Base-by-base conservation (phyloP, 1,140 invertebrate species). In the Sinella curviseta region DNA sequence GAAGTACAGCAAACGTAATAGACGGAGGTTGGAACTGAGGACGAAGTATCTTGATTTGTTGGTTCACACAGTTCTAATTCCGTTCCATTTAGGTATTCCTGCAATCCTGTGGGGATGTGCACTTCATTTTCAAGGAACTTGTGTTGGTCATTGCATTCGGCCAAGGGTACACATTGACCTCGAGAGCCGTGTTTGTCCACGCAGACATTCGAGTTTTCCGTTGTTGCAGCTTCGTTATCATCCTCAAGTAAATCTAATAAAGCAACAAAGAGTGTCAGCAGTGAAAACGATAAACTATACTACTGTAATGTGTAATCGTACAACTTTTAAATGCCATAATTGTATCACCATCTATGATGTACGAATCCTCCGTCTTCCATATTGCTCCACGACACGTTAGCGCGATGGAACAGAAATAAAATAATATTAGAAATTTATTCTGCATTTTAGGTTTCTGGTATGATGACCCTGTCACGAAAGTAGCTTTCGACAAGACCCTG, bases 261-360 rank as follows among this genome's bases (percentile, higher is more conserved):
- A 48, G 17, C 17, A 8, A 17, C 17, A 17, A 48, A 48, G 17
- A 48, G 4, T 48, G 39, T 8, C 17, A n/a, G n/a, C n/a, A 17
- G 4, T 48, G 39, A 48, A 17, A 48, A 48, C 4, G 39, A 48
- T 4, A 48, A 48, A 48, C 17, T 48, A 48, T 48, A 17, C 4
- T 8, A 48, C 39, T 48, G 39, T 4, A 48, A 48, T 48, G 4
- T 48, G 39, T 48, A 48, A 48, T 48, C 4, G 17, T 48, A 8
- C 39, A n/a, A n/a, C n/a, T n/a, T n/a, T n/a, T n/a, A n/a, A n/a
- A n/a, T n/a, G n/a, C n/a, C n/a, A n/a, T n/a, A n/a, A n/a, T n/a
- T 48, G 39, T 8, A 48, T 48, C n/a, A 70, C 65, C 65, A 30
- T 70, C 65, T 31, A 70, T 70, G 12, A 70, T 70, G 31, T 70